Percentiles rank a stretch among this genome's conserved stretches.
Conservation (phyloP, 2,797 vertebrate genomes). For the Arnoldichthys spilopterus region DNA sequence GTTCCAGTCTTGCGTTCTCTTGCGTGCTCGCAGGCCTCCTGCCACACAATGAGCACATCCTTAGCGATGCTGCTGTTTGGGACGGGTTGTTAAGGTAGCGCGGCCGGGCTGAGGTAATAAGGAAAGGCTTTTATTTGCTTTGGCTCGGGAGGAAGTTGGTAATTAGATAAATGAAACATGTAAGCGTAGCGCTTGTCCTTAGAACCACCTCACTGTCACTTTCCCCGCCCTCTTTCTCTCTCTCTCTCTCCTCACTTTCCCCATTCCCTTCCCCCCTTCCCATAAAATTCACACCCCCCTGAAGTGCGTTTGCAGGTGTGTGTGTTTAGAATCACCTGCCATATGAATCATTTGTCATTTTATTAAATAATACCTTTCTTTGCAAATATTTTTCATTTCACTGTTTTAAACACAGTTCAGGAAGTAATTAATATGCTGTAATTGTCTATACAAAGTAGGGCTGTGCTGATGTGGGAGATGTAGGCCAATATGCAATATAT, state of each 20-base stretch:
- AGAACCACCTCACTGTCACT: slow-evolving; percentile 54
- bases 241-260: slow-evolving; percentile 66
- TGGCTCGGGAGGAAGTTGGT: slow-evolving; percentile 71
- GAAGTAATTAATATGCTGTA: too few relatives aligned
- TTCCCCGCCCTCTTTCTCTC: slow-evolving; percentile 53
- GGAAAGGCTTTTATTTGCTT: slow-evolving; percentile 79
- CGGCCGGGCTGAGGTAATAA: slow-evolving; percentile 70
- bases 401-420: too few relatives aligned
- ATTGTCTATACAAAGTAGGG: too few relatives aligned
- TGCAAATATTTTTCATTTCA: background rate
- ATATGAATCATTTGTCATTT: background rate
- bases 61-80: slow-evolving; percentile 81
- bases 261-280: slow-evolving; percentile 29
- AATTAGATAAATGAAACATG: slow-evolving; percentile 75
- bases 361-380: background rate
- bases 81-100: slow-evolving; percentile 79
- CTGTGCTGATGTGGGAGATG: too few relatives aligned
- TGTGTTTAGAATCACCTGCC: background rate
- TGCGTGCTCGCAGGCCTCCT: slow-evolving; percentile 53
- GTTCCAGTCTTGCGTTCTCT: slow-evolving; percentile 49
- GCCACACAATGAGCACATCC: slow-evolving; percentile 80
- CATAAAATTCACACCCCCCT: slow-evolving; percentile 32
- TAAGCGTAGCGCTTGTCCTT: slow-evolving; percentile 64
- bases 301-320: slow-evolving; percentile 5
- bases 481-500: too few relatives aligned